Evolutionary conservation across 2,888 invertebrate genomes (phyloP), one percentile per base, ranked within the genome.

Genomic region (Chironomus riparius): DNA sequence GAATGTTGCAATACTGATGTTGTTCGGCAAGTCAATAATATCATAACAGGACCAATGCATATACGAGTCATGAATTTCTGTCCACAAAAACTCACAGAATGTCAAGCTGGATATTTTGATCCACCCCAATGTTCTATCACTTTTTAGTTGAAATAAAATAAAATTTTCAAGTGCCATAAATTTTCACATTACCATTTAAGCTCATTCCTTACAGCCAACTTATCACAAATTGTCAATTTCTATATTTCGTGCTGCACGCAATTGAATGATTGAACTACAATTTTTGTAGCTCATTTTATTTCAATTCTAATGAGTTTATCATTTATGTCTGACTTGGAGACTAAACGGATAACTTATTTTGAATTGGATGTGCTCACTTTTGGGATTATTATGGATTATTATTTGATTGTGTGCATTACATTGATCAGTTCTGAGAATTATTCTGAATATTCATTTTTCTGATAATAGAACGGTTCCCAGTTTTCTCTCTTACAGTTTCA

Each of bases 1-100:
- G 68, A 74, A 15, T 47, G 74, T 24, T 74, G 48, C 47, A 74
- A 74, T 47, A 15, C 48, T 2, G 74, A 74, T 28, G 10, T 65
- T 2, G 47, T 13, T 2, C 65, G 74, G n/a, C 47, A 24, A 22
- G 68, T 68, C 10, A 68, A 68, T 4, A 74, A 74, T 22, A 4
- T 68, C 65, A 15, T 21, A 3, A 47, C 47, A 13, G 28, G 72
- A 18, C 72, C 72, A 22, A 73, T 73, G 21, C 62, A 73, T 62
- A 15, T 73, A 21, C 72, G 72, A 13, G 15, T 61, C n/a, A 15
- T 62, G 13, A 62, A 73, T 13, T 73, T 73, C 21, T 47, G 62
- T n/a, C 72, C 72, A 15, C 72, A 62, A 61, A n/a, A 0, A 62
- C 13, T 73, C 2, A 73, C 72, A 2, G 56, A 56, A 61, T 38